Percentiles rank a stretch among this genome's conserved stretches.
phyloP scores from a whole-genome alignment of 2,888 invertebrate species.

The Stenoptilia bipunctidactyla region DNA sequence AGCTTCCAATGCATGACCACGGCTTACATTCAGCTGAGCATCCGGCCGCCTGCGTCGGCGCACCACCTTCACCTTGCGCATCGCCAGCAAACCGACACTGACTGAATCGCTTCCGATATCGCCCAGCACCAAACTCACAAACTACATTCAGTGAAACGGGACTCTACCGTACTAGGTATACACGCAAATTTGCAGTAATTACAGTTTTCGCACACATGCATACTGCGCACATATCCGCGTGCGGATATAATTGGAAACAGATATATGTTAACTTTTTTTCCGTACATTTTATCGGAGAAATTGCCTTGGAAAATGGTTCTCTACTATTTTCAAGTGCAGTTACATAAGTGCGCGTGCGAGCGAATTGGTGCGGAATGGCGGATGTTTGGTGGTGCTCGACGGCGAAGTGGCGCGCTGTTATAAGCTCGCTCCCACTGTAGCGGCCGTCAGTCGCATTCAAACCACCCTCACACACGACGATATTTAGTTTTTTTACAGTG shows the following conservation, averaged over 20 bases:
- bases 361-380: slow-evolving; percentile 72
- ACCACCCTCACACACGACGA: slow-evolving; percentile 55
- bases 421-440: slow-evolving; percentile 57
- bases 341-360: slow-evolving; percentile 67
- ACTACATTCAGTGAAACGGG: slow-evolving; percentile 44
- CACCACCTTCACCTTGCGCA: neutral
- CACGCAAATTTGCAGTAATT: slow-evolving; percentile 48
- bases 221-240: slow-evolving; percentile 24
- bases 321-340: slow-evolving; percentile 71
- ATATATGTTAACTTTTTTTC: slow-evolving; percentile 60
- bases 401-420: slow-evolving; percentile 62
- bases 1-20: slow-evolving; percentile 34
- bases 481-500: slow-evolving; percentile 34
- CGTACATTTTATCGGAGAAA: slow-evolving; percentile 69
- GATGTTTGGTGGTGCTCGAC: slow-evolving; percentile 67
- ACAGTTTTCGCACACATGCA: slow-evolving; percentile 34
- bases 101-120: neutral
- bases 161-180: slow-evolving; percentile 30
- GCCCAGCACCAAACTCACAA: slow-evolving; percentile 30
- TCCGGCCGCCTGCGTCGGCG: slow-evolving; percentile 20
- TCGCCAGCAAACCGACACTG: neutral
- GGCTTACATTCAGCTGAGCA: slow-evolving; percentile 15
- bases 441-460: slow-evolving; percentile 56
- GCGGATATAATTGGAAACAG: slow-evolving; percentile 38
- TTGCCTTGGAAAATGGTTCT: slow-evolving; percentile 70